Base-by-base conservation (phyloP, 2,113 vertebrate species). In the Actenoides hombroni region DNA sequence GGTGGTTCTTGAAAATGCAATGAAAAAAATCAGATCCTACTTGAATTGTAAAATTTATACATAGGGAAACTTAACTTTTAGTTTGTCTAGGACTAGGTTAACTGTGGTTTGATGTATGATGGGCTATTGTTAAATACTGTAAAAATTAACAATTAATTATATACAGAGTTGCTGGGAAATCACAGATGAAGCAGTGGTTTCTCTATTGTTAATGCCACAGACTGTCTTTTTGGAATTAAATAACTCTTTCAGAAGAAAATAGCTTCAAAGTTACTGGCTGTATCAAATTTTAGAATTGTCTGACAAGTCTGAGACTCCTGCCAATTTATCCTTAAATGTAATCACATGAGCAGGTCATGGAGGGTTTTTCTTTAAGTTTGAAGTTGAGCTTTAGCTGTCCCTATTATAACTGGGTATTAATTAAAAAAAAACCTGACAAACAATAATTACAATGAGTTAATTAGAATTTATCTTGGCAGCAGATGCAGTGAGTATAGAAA, bases 401-500 rank as follows among this genome's bases (percentile, higher is more conserved):
- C 51, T n/a, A 61, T 97, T 96, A 51, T 92, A 63, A 86, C n/a
- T 65, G 83, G 18, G 49, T 67, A 76, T 74, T 96, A 59, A 95
- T 95, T 97, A 78, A 51, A 53, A 68, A 68, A 37, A 86, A 96
- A 71, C n/a, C n/a, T 88, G 78, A 95, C 78, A 84, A 89, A 74
- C 42, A 77, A 64, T 93, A 75, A 63, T 88, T 96, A 89, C 24
- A 94, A 31, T 42, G 54, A 95, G 42, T 82, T 95, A 92, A 93
- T 94, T 92, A 91, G 65, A 96, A 77, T 90, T 79, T 88, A 21
- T 89, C 81, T 91, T 95, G 71, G 87, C 93, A 95, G 78, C 80
- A 81, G 76, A 68, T 90, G 31, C 56, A 60, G 28, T 80, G 44
- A 83, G 9, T 92, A 46, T 65, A 76, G 86, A 95, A 95, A 88